These are phyloP conservation scores for Zygogramma bicolorata DNA, from an alignment of 2,888 invertebrate genomes.

Conservation along the genomic window DNA sequence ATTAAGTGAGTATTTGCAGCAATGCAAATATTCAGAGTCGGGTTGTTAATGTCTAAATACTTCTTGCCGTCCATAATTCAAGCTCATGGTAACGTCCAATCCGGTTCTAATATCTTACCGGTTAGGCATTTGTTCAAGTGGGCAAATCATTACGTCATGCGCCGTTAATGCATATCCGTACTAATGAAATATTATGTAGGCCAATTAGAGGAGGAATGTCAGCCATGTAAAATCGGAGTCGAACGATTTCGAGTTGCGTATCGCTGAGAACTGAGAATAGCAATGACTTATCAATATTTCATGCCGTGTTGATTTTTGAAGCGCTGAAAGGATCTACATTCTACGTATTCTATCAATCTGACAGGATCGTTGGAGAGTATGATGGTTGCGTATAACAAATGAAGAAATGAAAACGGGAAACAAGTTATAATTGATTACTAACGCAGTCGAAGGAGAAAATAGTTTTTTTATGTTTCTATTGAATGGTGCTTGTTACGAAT, in stretches of 20 bases:
- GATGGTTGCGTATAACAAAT: slow-evolving; percentile 3
- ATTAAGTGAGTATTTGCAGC: slow-evolving; percentile 39
- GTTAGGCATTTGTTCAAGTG: slow-evolving; percentile 37
- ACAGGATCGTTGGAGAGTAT: slow-evolving; percentile 4
- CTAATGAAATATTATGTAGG: slow-evolving; percentile 32
- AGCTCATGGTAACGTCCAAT: slow-evolving; percentile 33
- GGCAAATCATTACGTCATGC: slow-evolving; percentile 29
- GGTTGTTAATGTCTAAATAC: slow-evolving; percentile 50
- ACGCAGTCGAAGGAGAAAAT: not conserved
- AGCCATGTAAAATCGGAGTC: slow-evolving; percentile 14
- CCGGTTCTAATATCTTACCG: slow-evolving; percentile 31
- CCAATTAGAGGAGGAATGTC: slow-evolving; percentile 30
- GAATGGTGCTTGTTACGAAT: not conserved
- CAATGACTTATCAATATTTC: slow-evolving; percentile 22
- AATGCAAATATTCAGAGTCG: slow-evolving; percentile 47
- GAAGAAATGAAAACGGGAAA: slow-evolving; percentile 1
- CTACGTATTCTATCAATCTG: slow-evolving; percentile 1
- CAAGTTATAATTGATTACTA: slow-evolving; percentile 1
- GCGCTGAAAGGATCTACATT: slow-evolving; percentile 2
- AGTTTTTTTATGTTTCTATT: not conserved
- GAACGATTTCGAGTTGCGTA: slow-evolving; percentile 9
- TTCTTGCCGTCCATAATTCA: slow-evolving; percentile 43
- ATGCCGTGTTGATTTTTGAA: slow-evolving; percentile 9
- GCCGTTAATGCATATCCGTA: slow-evolving; percentile 25
- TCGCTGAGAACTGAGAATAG: not conserved